phyloP scores from a whole-genome alignment of 37 sponge, comb jelly and placozoan genomes.

The Dysidea cf. avara region DNA sequence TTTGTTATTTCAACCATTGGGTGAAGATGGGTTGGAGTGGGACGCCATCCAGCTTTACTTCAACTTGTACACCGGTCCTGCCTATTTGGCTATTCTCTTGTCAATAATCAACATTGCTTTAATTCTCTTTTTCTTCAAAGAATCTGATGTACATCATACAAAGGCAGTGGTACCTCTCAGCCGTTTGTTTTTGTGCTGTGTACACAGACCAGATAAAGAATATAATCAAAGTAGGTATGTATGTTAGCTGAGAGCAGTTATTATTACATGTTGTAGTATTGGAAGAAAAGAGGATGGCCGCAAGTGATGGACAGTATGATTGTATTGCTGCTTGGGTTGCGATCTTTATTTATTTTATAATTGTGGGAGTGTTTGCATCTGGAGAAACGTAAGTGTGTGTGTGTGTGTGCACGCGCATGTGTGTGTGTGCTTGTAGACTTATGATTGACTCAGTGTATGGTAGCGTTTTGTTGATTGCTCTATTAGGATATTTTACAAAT shows the following conservation, averaged over 20 bases:
- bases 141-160: constrained; percentile 18
- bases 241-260: too few species aligned
- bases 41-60: constrained; percentile 31
- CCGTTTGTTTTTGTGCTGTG: too few species aligned
- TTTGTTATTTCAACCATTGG: constrained; percentile 77
- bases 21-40: constrained; percentile 17
- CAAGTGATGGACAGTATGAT: constrained; percentile 5
- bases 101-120: constrained; percentile 67
- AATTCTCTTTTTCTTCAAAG: constrained; percentile 65
- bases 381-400: constrained; percentile 70
- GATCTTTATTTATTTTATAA: constrained; percentile 68
- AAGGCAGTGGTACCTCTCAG: background rate
- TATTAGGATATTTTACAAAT: too few species aligned
- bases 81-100: constrained; percentile 63
- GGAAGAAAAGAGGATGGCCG: too few species aligned
- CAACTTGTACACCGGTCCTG: constrained; percentile 83
- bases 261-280: too few species aligned
- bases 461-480: too few species aligned
- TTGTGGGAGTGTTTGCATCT: constrained; percentile 71
- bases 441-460: too few species aligned
- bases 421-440: too few species aligned
- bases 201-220: too few species aligned
- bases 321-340: constrained; percentile 29
- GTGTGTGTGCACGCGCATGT: background rate
- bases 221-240: too few species aligned